Conservation (phyloP, 2,113 vertebrate species). For the Brachyhypopomus occidentalis region DNA sequence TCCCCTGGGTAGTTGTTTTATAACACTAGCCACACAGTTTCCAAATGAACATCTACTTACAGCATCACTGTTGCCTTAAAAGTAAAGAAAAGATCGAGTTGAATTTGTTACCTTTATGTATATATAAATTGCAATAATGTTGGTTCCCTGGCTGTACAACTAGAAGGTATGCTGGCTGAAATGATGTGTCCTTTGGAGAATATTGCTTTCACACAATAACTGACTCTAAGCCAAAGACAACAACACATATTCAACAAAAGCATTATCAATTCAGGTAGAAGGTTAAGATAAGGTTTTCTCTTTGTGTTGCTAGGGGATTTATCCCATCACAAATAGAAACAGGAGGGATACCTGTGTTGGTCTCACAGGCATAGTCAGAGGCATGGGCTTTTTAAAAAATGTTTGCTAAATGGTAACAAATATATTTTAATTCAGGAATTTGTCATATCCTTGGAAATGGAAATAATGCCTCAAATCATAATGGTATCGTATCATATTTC, state of each 20-base stretch:
- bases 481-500: too few relatives aligned
- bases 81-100: neutral
- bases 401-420: too few relatives aligned
- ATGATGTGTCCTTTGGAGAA: neutral
- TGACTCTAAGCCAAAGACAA: neutral
- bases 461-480: too few relatives aligned
- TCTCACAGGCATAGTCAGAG: too few relatives aligned
- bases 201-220: neutral
- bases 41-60: neutral
- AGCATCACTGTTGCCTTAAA: neutral
- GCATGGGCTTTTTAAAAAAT: too few relatives aligned
- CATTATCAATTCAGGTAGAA: constrained; percentile 1
- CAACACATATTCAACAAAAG: too few relatives aligned
- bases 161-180: neutral
- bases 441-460: too few relatives aligned
- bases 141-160: neutral
- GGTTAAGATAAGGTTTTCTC: neutral
- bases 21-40: neutral
- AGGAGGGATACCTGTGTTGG: too few relatives aligned
- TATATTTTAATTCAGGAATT: too few relatives aligned
- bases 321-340: too few relatives aligned
- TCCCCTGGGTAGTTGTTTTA: constrained; percentile 13
- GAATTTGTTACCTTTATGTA: neutral
- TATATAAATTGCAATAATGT: neutral
- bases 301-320: too few relatives aligned